Evolutionary conservation across 92 coral and sea anemone species (phyloP).

Genomic region (Pocillopora grandis): DNA sequence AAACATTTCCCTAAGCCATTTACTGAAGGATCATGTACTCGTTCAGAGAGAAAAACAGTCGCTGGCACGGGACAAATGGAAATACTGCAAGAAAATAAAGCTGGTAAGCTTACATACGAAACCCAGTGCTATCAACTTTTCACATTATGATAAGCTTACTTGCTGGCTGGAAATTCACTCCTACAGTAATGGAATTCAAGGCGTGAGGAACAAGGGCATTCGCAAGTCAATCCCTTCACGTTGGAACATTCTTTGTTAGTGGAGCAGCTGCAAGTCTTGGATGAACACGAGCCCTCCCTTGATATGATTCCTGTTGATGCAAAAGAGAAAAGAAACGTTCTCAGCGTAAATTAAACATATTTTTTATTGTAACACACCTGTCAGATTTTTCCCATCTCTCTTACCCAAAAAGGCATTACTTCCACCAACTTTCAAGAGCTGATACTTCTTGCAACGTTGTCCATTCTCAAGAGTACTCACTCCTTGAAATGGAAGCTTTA

Average conservation of each 20-base stretch:
- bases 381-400: not conserved
- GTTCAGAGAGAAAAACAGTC: constrained; percentile 7
- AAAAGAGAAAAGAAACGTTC: too few species aligned
- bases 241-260: constrained; percentile 6
- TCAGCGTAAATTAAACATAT: not conserved
- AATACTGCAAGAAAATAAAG: not conserved
- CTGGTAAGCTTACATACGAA: not conserved
- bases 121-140: constrained; percentile 27
- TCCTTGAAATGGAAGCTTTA: constrained; percentile 23
- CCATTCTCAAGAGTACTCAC: constrained; percentile 30
- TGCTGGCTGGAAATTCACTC: constrained; percentile 8
- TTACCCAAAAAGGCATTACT: constrained; percentile 49
- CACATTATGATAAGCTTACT: constrained; percentile 2
- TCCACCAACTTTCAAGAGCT: constrained; percentile 28
- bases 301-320: constrained; percentile 26
- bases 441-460: constrained; percentile 38
- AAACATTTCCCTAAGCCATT: constrained; percentile 34
- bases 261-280: constrained; percentile 11
- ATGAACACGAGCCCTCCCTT: not conserved
- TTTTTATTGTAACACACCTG: too few species aligned
- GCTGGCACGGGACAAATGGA: constrained; percentile 50
- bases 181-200: constrained; percentile 46
- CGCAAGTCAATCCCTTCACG: constrained; percentile 11
- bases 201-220: constrained; percentile 48
- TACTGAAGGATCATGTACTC: constrained; percentile 2